Evolutionary conservation across 2,113 vertebrate genomes (phyloP).

Genomic region (Calidris pugnax): DNA sequence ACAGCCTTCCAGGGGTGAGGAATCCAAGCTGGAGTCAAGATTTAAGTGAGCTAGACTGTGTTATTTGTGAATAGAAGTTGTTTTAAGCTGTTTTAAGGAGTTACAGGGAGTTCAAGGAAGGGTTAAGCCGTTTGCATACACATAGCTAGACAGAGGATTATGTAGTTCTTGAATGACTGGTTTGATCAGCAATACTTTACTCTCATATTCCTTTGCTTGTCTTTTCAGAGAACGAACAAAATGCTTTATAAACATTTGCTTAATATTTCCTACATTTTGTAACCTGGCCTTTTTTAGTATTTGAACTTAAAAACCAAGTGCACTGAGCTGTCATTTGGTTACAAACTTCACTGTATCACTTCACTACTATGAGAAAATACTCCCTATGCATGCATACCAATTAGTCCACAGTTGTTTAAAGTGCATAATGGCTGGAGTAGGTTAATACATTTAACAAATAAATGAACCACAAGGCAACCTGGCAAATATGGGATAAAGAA

Average conservation of each 20-base stretch:
- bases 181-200: not conserved
- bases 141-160: not conserved
- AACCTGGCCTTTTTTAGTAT: not conserved
- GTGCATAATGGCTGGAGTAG: conserved; percentile 8
- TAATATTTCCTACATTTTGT: not conserved
- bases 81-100: not conserved
- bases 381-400: conserved; percentile 23
- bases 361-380: not conserved
- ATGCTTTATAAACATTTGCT: not conserved
- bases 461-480: conserved; percentile 21
- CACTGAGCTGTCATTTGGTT: not conserved
- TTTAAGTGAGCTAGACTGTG: not conserved
- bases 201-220: not conserved
- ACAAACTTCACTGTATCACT: not conserved
- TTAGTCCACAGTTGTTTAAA: conserved; percentile 25
- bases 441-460: conserved; percentile 50
- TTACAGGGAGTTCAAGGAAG: not conserved
- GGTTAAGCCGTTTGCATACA: not conserved
- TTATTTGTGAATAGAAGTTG: not conserved
- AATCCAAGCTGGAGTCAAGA: not conserved
- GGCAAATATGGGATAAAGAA: conserved; percentile 41
- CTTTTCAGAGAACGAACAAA: not conserved
- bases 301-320: not conserved
- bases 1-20: not conserved
- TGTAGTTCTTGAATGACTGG: not conserved